Evolutionary conservation across 2,888 invertebrate genomes (phyloP).

Genomic region (Microdon myrmicae): DNA sequence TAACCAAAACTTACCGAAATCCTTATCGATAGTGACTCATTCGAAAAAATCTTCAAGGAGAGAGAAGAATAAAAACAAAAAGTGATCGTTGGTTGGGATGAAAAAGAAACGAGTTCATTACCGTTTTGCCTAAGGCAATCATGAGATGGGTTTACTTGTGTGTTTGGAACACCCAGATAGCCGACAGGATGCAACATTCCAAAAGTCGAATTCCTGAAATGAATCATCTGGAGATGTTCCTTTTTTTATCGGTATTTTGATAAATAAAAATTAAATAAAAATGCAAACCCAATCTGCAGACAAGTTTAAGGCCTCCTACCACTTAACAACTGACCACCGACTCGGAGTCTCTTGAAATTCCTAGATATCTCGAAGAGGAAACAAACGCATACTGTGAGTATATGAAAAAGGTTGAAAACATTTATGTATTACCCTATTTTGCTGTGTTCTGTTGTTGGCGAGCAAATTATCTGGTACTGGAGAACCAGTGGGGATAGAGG

Average conservation of each 20-base stretch:
- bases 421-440: no score
- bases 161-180: slow-evolving; percentile 46
- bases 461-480: no score
- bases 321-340: slow-evolving; percentile 45
- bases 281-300: slow-evolving; percentile 41
- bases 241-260: slow-evolving; percentile 34
- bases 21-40: slow-evolving; percentile 45
- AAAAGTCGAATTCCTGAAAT: slow-evolving; percentile 35
- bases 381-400: not conserved
- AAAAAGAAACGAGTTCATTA: slow-evolving; percentile 25
- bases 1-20: slow-evolving; percentile 36
- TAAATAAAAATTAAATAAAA: slow-evolving; percentile 39
- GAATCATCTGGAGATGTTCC: slow-evolving; percentile 38
- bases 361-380: slow-evolving; percentile 6
- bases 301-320: slow-evolving; percentile 45
- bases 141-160: slow-evolving; percentile 9
- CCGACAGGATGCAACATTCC: slow-evolving; percentile 41
- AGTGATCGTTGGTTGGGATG: slow-evolving; percentile 8
- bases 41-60: slow-evolving; percentile 11
- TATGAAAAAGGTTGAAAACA: no score
- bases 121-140: slow-evolving; percentile 30
- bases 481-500: no score
- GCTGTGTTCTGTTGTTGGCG: no score
- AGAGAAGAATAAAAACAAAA: slow-evolving; percentile 3
- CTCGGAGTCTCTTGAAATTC: slow-evolving; percentile 29